Base-by-base conservation (phyloP, 2,113 vertebrate genomes). In the Pollachius pollachius region DNA sequence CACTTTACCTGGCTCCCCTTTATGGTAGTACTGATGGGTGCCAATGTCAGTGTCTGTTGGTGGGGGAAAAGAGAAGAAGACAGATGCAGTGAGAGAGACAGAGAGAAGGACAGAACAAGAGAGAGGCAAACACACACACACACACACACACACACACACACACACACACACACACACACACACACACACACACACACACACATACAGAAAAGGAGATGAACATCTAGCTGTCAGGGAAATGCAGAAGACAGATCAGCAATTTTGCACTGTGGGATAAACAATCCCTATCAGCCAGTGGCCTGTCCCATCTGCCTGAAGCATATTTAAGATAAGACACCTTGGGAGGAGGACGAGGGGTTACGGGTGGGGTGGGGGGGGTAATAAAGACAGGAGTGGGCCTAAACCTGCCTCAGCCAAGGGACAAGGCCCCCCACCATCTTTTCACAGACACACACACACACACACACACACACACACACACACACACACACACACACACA, bases 1-100 rank as follows among this genome's bases (percentile, higher is more conserved):
- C n/a, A n/a, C n/a, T n/a, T 94, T 94, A 99, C 97, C 95, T 94
- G 93, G 48, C 71, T 97, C 92, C 74, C 93, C 94, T 92, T 95
- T 97, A 85, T 96, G 94, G 64, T 91, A 92, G 90, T 94, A 96
- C 85, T 95, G 96, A 89, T 95, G 95, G 80, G 94, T 92, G 70
- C 96, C 96, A 82, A 96, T 94, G 88, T 99, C 95, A 87, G 92
- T 94, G 89, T 96, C 97, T 98, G 89, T 72, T 86, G 77, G 80
- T 78, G 15, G 78, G 15, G 77, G 54, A 86, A 82, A 83, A 61
- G 61, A 62, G 21, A 72, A 59, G 66, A 34, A 58, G 68, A 64
- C n/a, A 37, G 66, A 65, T 65, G 64, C 76, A 68, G 82, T 13
- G 72, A 25, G 85, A 85, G 84, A 72, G 58, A 69, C 30, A 71